These are phyloP conservation scores for Vulpes vulpes DNA, from an alignment of 2,113 vertebrate genomes.

Conservation along the genomic window DNA sequence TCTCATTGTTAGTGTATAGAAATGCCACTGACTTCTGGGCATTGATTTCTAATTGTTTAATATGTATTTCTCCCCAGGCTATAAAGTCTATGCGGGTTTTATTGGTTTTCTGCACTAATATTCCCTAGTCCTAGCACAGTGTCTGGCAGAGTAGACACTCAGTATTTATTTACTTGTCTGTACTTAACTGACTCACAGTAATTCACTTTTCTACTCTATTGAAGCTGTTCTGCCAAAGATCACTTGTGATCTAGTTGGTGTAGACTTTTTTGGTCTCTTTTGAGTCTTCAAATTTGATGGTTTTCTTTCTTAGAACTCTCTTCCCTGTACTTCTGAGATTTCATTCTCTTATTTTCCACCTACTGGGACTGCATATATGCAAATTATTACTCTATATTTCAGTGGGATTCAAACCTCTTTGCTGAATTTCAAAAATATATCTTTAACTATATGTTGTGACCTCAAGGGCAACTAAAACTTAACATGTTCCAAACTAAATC, in stretches of 20 bases:
- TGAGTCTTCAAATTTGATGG: slow-evolving; percentile 1
- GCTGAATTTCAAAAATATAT: background rate
- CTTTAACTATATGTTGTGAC: background rate
- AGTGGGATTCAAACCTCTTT: slow-evolving; percentile 32
- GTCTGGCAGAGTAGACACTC: background rate
- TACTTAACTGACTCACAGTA: background rate
- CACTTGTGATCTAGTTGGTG: background rate
- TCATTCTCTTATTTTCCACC: background rate
- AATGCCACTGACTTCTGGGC: too few species aligned
- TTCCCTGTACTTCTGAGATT: background rate
- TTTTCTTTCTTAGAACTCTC: background rate
- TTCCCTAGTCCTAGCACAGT: background rate
- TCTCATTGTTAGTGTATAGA: too few species aligned
- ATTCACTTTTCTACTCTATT: background rate
- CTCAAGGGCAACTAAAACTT: background rate
- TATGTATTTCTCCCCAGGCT: background rate
- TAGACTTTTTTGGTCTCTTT: slow-evolving; percentile 26
- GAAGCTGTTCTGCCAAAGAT: background rate
- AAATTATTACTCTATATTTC: background rate
- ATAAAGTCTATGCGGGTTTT: background rate
- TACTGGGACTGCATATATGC: background rate
- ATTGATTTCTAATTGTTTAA: background rate
- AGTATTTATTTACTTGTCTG: background rate
- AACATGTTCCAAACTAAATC: background rate
- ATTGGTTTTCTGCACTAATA: background rate